Percentiles rank a stretch among this genome's conserved stretches.
Evolutionary conservation across 1,140 invertebrate genomes (phyloP).

Genomic region (Gonatopus flavifemur): DNA sequence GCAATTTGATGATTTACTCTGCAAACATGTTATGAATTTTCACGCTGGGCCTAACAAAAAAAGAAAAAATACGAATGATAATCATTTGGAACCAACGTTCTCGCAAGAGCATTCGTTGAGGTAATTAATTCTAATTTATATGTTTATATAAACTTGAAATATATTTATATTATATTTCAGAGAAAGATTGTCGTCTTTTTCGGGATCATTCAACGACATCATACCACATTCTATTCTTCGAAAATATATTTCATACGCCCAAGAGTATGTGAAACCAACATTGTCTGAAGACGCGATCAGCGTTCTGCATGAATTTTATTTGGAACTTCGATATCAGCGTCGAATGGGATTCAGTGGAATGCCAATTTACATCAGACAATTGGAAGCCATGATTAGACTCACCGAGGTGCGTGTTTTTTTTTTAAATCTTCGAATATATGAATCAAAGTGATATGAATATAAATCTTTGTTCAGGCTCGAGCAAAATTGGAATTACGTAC

Average conservation of each 20-base stretch:
- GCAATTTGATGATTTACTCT: slow-evolving; percentile 75
- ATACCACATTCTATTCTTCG: slow-evolving; percentile 76
- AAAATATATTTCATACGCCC: slow-evolving; percentile 91
- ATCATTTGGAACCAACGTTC: neutral
- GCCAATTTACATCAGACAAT: slow-evolving; percentile 81
- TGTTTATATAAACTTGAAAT: slow-evolving; percentile 8
- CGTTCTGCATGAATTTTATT: slow-evolving; percentile 79
- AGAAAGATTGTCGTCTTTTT: slow-evolving; percentile 65
- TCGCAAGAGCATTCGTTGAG: slow-evolving; percentile 10
- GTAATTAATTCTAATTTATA: slow-evolving; percentile 7
- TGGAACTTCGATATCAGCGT: slow-evolving; percentile 72
- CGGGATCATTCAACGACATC: slow-evolving; percentile 66
- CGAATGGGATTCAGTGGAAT: slow-evolving; percentile 61
- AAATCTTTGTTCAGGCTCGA: slow-evolving; percentile 65
- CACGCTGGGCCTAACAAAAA: slow-evolving; percentile 59
- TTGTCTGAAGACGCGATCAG: slow-evolving; percentile 71
- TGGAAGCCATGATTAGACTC: slow-evolving; percentile 86
- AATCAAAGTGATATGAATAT: slow-evolving; percentile 1
- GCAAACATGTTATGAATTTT: slow-evolving; percentile 78
- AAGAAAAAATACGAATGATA: slow-evolving; percentile 4
- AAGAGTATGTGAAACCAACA: slow-evolving; percentile 83
- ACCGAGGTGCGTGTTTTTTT: slow-evolving; percentile 67
- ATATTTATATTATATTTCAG: slow-evolving; percentile 49
- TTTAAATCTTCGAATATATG: neutral
- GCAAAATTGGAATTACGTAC: slow-evolving; percentile 83